Percentiles rank a stretch among this genome's conserved stretches.
Evolutionary conservation across 2,888 invertebrate genomes (phyloP).

Genomic region (Salticus scenicus): DNA sequence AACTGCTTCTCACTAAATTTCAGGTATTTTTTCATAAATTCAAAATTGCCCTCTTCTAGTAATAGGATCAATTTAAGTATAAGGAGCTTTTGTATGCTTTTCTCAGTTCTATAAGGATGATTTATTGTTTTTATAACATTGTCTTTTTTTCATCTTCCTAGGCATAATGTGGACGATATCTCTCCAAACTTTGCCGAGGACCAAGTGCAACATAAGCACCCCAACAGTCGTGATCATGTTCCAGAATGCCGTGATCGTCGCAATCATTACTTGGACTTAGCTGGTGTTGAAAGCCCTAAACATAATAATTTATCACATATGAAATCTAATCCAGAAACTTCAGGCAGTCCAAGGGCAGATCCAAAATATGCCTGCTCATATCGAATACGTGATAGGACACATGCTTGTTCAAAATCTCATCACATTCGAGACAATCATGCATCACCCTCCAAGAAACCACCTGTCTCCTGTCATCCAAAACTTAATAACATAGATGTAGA

Average conservation of each 20-base stretch:
- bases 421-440: constrained; percentile 37
- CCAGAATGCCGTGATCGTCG: constrained; percentile 72
- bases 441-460: constrained; percentile 45
- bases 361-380: constrained; percentile 72
- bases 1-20: too few relatives aligned
- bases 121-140: too few relatives aligned
- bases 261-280: constrained; percentile 76
- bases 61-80: too few relatives aligned
- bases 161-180: constrained; percentile 53
- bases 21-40: too few relatives aligned
- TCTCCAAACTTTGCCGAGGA: constrained; percentile 54
- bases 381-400: constrained; percentile 71
- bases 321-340: constrained; percentile 18
- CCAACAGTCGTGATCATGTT: constrained; percentile 72
- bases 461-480: constrained; percentile 34
- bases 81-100: too few relatives aligned
- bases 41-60: too few relatives aligned
- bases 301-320: constrained; percentile 30
- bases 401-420: constrained; percentile 71
- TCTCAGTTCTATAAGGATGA: too few relatives aligned
- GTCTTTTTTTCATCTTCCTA: background rate
- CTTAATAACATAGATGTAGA: constrained; percentile 2
- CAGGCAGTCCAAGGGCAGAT: constrained; percentile 18
- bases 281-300: constrained; percentile 75
- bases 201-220: constrained; percentile 73